Evolutionary conservation across 2,797 vertebrate species (phyloP).

Genomic region (Buceros bicornis): DNA sequence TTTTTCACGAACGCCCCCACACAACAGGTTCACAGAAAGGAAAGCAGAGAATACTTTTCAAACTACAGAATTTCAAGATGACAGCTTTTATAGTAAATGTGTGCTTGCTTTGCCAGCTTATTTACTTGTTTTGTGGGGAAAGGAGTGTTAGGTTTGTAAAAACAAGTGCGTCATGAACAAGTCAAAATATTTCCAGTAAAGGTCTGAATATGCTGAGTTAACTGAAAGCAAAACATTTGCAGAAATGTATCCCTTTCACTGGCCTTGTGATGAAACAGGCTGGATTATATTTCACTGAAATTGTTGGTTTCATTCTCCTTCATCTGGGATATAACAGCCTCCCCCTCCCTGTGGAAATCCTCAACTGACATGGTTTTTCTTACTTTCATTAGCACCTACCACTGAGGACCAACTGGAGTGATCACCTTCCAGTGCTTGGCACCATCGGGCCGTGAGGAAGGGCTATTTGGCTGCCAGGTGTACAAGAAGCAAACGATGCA

Average conservation of each 20-base stretch:
- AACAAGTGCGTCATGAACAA: conserved; percentile 23
- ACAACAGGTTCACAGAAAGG: fast-evolving
- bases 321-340: neutral
- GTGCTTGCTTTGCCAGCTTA: neutral
- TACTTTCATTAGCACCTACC: neutral
- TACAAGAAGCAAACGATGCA: neutral
- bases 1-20: neutral
- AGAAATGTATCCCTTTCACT: neutral
- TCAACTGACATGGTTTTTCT: neutral
- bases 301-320: neutral
- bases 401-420: neutral
- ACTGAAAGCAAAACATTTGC: conserved; percentile 22
- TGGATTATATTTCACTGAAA: neutral
- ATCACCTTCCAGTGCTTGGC: neutral
- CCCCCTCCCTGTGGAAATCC: neutral
- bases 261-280: neutral
- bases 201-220: neutral
- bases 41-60: neutral
- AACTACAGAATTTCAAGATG: neutral
- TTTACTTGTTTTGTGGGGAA: neutral
- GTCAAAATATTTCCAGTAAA: conserved; percentile 53
- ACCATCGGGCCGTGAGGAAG: neutral
- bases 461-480: neutral
- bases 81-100: neutral
- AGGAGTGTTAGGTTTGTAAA: neutral